Conservation (phyloP, 2,888 invertebrate species). For the Carpatolechia fugitivella region DNA sequence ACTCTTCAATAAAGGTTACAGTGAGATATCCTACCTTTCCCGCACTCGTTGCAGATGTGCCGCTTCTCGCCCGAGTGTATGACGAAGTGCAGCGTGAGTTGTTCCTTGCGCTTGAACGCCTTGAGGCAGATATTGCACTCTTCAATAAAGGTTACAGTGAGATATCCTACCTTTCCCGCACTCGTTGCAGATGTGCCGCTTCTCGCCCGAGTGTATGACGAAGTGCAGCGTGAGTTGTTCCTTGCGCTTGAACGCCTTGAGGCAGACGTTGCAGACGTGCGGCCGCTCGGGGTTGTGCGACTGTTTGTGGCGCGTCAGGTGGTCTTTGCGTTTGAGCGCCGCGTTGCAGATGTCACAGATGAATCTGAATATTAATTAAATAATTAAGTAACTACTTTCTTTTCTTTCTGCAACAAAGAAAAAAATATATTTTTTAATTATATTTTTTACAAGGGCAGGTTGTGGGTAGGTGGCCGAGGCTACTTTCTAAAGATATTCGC, state of each 20-base stretch:
- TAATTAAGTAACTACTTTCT: neutral
- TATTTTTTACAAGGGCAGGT: too few relatives aligned
- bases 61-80: conserved; percentile 94
- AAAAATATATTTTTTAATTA: too few relatives aligned
- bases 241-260: conserved; percentile 93
- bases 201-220: conserved; percentile 94
- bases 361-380: conserved; percentile 77
- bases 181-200: conserved; percentile 91
- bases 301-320: conserved; percentile 91
- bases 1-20: too few relatives aligned
- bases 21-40: too few relatives aligned
- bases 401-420: too few relatives aligned
- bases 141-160: too few relatives aligned
- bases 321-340: conserved; percentile 91
- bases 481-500: too few relatives aligned
- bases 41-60: conserved; percentile 92
- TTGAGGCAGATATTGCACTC: conserved; percentile 93
- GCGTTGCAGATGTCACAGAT: conserved; percentile 95
- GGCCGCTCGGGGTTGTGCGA: conserved; percentile 94
- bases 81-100: conserved; percentile 91
- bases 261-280: conserved; percentile 91
- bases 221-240: conserved; percentile 93
- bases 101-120: conserved; percentile 93
- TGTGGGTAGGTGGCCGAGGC: too few relatives aligned
- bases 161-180: conserved; percentile 85